These are phyloP conservation scores for Euschistus heros DNA, from an alignment of 1,140 invertebrate species.

Conservation along the genomic window DNA sequence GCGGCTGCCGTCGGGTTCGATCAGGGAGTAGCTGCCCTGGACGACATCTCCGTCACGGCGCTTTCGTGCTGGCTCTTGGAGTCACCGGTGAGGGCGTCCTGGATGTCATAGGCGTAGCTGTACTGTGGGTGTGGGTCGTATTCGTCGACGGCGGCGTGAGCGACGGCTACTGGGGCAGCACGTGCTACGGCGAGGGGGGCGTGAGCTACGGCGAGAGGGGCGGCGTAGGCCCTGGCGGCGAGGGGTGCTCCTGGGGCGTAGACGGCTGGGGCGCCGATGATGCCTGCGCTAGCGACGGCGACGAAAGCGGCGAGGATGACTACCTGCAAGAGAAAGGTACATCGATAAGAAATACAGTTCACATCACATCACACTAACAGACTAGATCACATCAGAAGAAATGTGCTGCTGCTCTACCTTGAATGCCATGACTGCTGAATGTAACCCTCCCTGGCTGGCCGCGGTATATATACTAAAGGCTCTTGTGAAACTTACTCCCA, in stretches of 20 bases:
- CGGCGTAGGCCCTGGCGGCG: conserved; percentile 7
- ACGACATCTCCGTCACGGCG: conserved; percentile 33
- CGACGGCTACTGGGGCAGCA: conserved; percentile 15
- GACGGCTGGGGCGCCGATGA: conserved; percentile 29
- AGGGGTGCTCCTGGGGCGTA: conserved; percentile 28
- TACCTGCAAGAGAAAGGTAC: conserved; percentile 27
- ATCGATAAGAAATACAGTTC: not conserved
- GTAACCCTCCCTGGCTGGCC: too few relatives aligned
- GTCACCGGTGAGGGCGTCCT: conserved; percentile 32
- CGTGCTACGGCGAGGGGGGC: conserved; percentile 14
- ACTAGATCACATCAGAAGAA: too few relatives aligned
- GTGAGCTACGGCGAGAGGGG: not conserved
- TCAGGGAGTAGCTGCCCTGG: not conserved
- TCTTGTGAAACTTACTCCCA: too few relatives aligned
- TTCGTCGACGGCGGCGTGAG: conserved; percentile 30
- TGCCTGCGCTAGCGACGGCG: conserved; percentile 32
- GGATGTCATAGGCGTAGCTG: conserved; percentile 30
- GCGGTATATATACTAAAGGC: not conserved
- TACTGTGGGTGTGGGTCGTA: conserved; percentile 39
- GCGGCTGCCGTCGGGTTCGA: not conserved
- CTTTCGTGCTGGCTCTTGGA: conserved; percentile 32
- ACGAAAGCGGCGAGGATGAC: conserved; percentile 32
- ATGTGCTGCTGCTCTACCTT: too few relatives aligned
- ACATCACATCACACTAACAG: too few relatives aligned
- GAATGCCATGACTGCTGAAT: too few relatives aligned